Percentiles rank a stretch among this genome's conserved stretches.
These are phyloP conservation scores for Sialis lutaria DNA, from an alignment of 2,888 invertebrate genomes.

Conservation along the genomic window DNA sequence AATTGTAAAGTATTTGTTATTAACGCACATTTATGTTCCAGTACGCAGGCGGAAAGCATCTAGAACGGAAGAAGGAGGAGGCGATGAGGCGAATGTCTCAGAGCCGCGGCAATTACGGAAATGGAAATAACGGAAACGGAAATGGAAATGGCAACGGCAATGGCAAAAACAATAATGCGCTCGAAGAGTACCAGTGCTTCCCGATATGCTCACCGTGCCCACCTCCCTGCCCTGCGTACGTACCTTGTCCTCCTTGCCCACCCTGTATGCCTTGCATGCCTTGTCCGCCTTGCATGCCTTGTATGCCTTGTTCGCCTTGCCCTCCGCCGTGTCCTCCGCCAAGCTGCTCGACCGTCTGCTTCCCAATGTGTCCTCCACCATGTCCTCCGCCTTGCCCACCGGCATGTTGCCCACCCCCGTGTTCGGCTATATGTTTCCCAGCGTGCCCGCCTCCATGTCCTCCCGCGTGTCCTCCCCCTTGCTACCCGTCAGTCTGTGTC, in stretches of 20 bases:
- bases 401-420: constrained; percentile 1
- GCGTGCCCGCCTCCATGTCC: constrained; percentile 11
- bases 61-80: too few species aligned
- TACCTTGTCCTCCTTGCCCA: constrained; percentile 9
- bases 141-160: background rate
- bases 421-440: background rate
- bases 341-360: constrained; percentile 8
- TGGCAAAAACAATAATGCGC: constrained; percentile 5
- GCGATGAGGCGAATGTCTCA: too few species aligned
- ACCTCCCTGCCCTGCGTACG: constrained; percentile 5
- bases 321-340: constrained; percentile 11
- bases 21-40: too few species aligned
- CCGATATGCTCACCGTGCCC: constrained; percentile 10
- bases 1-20: too few species aligned
- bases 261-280: too few species aligned
- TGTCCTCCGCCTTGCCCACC: background rate
- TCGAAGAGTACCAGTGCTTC: constrained; percentile 20
- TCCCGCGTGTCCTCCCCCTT: constrained; percentile 8
- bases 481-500: constrained; percentile 7
- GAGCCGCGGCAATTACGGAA: too few species aligned
- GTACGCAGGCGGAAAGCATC: too few species aligned
- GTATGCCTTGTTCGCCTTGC: constrained; percentile 4
- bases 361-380: background rate
- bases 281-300: background rate
- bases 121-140: background rate